A percentile compares a stretch with the other conserved stretches of the same genome.
These are phyloP conservation scores for Meghimatium bilineatum DNA, from an alignment of 2,888 invertebrate genomes.

Conservation along the genomic window DNA sequence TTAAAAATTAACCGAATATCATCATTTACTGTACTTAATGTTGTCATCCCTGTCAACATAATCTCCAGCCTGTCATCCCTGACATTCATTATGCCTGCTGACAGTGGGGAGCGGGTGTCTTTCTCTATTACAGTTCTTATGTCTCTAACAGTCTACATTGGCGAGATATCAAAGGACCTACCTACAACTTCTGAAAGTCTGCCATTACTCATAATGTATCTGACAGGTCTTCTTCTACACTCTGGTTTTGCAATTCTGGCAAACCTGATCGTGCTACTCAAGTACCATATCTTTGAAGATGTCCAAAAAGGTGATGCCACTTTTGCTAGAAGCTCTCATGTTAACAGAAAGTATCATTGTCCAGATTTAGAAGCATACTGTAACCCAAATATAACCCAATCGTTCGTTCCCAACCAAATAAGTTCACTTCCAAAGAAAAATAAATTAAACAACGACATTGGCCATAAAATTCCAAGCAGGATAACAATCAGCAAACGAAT, in stretches of 20 bases:
- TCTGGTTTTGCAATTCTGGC: neutral
- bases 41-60: constrained; percentile 47
- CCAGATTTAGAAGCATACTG: neutral
- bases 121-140: constrained; percentile 52
- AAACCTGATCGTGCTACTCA: constrained; percentile 1
- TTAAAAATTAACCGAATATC: constrained; percentile 11
- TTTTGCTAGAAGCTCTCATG: neutral
- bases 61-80: constrained; percentile 46
- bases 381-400: neutral
- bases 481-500: neutral
- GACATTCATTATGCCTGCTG: constrained; percentile 50
- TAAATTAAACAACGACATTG: neutral
- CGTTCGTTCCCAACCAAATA: neutral
- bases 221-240: constrained; percentile 15
- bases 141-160: constrained; percentile 49
- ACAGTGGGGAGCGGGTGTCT: constrained; percentile 52
- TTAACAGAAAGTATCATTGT: neutral
- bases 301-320: neutral
- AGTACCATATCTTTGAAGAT: neutral
- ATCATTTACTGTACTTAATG: constrained; percentile 39
- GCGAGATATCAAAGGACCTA: constrained; percentile 9
- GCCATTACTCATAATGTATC: constrained; percentile 30
- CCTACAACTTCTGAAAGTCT: constrained; percentile 27
- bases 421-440: neutral
- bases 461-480: neutral